Evolutionary conservation across 2,888 invertebrate species (phyloP), one percentile per base, ranked within the genome.

Genomic region (Agonum fuliginosum): DNA sequence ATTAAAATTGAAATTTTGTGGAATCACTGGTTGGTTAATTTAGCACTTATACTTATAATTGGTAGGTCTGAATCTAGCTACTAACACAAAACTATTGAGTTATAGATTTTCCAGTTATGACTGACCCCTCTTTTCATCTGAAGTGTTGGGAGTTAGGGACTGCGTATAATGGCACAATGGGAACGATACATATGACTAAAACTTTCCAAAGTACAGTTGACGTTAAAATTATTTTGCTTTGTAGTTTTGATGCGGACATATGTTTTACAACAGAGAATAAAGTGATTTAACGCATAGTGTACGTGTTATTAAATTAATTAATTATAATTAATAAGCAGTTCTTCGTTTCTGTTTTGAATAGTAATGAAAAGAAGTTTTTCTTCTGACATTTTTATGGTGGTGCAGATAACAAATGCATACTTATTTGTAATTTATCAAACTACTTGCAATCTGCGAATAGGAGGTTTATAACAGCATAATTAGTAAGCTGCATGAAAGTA

Each of bases 381-480:
- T 10, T 54, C 54, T 54, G 54, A 54, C 54, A 54, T 24, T 54
- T 54, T 54, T 54, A 54, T 54, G 54, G 22, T n/a, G 12, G 20
- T 54, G 20, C 8, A 54, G 54, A 54, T 54, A 54, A 54, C 22
- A 54, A 24, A 22, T 46, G 43, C 43, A 70, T 46, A 70, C 12
- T 43, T 46, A 70, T 46, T 43, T 70, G 46, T 27, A 46, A 70
- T 70, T 70, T 70, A 43, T 70, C 67, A 67, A 67, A 20, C 12
- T 20, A 20, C n/a, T 41, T 12, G 67, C 67, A 67, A 67, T 67
- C 67, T 67, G 17, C 20, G n/a, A 34, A 41, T 51, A 20, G 37
- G 41, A 41, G 67, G n/a, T 41, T 67, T 67, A 67, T 67, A 67
- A 67, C 41, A 67, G 67, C 12, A 41, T 67, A 67, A 67, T 67